Conservation (phyloP, 2,797 vertebrate genomes). For the Sebastes ruberrimus region DNA sequence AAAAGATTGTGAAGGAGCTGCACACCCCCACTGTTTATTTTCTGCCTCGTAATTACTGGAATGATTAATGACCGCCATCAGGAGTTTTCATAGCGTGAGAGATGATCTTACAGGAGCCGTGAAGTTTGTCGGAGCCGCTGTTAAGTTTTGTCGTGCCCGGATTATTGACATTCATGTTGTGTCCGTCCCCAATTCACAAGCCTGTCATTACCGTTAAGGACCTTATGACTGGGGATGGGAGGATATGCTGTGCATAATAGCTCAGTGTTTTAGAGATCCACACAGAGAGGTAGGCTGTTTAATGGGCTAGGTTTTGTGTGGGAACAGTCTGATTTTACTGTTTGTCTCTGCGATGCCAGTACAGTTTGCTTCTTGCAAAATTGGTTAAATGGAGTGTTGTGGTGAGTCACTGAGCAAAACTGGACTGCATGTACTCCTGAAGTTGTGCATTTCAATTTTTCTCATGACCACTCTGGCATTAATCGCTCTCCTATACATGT, state of each 20-base stretch:
- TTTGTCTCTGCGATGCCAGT: constrained; percentile 1
- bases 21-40: constrained; percentile 47
- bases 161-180: constrained; percentile 39
- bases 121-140: constrained; percentile 32
- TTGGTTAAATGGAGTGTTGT: constrained; percentile 6
- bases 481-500: not conserved
- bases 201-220: not conserved
- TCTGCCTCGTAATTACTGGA: constrained; percentile 52
- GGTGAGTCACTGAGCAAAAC: not conserved
- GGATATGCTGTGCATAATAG: constrained; percentile 9
- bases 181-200: constrained; percentile 16
- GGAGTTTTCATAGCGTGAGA: constrained; percentile 34
- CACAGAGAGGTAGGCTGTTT: not conserved
- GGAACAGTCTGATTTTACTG: not conserved
- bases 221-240: not conserved
- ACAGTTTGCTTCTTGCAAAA: constrained; percentile 31
- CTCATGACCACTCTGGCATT: not conserved
- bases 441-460: not conserved
- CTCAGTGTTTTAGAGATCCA: not conserved
- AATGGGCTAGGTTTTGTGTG: constrained; percentile 24
- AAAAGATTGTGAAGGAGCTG: constrained; percentile 5
- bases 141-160: constrained; percentile 34
- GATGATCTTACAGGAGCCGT: constrained; percentile 27
- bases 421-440: not conserved
- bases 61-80: constrained; percentile 62